Evolutionary conservation across 2,888 invertebrate species (phyloP).

Genomic region (Platynereis dumerilii): DNA sequence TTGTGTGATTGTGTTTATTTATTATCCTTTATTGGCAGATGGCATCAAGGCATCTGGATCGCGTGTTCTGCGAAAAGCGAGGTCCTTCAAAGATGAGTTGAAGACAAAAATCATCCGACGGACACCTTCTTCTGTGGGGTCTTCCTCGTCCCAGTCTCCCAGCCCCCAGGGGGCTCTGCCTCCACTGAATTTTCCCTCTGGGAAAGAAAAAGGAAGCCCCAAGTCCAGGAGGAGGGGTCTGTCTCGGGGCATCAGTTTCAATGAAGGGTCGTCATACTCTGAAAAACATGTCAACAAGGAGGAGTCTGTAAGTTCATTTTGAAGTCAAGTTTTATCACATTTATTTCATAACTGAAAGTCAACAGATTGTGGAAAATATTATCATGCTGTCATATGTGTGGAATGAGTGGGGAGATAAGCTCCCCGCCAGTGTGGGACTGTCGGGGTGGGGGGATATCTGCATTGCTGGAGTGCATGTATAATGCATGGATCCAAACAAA

Average conservation of each 20-base stretch:
- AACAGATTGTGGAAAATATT: no score
- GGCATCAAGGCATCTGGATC: constrained; percentile 9
- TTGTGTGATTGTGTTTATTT: no score
- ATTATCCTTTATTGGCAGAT: no score
- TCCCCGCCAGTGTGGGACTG: no score
- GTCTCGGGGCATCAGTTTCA: constrained; percentile 20
- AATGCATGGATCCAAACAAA: no score
- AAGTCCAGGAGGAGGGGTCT: constrained; percentile 12
- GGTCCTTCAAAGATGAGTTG: constrained; percentile 25
- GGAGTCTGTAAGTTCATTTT: constrained; percentile 13
- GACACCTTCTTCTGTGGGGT: constrained; percentile 12
- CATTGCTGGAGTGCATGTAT: no score
- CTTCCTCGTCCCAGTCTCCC: no score
- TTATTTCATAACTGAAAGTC: no score
- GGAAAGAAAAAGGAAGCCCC: constrained; percentile 14
- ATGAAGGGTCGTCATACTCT: constrained; percentile 11
- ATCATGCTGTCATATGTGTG: no score
- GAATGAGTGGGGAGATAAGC: no score
- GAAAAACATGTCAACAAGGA: constrained; percentile 16
- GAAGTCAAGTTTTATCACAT: background rate
- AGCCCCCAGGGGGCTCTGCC: background rate
- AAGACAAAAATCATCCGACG: constrained; percentile 21
- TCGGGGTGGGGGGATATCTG: no score
- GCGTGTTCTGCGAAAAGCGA: constrained; percentile 26
- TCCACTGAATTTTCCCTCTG: background rate